Percentiles rank a stretch among this genome's conserved stretches.
Conservation (phyloP, 1,140 invertebrate species). For the Nasonia vitripennis region DNA sequence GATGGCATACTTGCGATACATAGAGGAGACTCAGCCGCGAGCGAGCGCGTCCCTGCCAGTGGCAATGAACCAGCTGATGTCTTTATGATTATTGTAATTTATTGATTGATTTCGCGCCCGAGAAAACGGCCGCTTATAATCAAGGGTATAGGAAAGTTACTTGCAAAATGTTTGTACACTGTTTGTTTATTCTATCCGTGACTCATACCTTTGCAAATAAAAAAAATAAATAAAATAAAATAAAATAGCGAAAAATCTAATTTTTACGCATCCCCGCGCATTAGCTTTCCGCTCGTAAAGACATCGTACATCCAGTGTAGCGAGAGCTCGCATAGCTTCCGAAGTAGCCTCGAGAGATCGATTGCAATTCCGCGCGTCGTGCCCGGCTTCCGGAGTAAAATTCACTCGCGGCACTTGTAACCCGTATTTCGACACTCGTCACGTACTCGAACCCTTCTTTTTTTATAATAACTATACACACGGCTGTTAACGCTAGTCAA, state of each 20-base stretch:
- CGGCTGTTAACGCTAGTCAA: too few relatives aligned
- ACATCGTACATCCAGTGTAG: background rate
- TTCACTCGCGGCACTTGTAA: constrained; percentile 22
- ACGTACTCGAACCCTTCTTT: constrained; percentile 50
- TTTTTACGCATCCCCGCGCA: background rate
- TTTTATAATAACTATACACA: background rate
- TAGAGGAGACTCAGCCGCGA: too few relatives aligned
- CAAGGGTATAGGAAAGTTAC: too few relatives aligned
- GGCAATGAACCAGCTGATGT: constrained; percentile 31
- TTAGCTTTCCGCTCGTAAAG: background rate
- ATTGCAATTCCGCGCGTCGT: constrained; percentile 11
- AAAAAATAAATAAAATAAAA: too few relatives aligned
- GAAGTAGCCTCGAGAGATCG: constrained; percentile 1
- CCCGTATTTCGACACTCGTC: constrained; percentile 57
- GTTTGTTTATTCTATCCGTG: too few relatives aligned
- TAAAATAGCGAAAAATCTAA: background rate
- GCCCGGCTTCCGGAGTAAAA: constrained; percentile 46
- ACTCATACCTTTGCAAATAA: too few relatives aligned
- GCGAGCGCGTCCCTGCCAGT: constrained; percentile 11
- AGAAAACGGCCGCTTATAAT: too few relatives aligned
- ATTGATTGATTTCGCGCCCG: too few relatives aligned
- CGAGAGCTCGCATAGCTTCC: background rate
- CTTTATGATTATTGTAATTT: constrained; percentile 28
- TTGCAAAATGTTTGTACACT: too few relatives aligned
- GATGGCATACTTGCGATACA: background rate